A percentile compares a stretch with the other conserved stretches of the same genome.
Conservation (phyloP, 1,140 invertebrate genomes). For the Drosophila ambigua region DNA sequence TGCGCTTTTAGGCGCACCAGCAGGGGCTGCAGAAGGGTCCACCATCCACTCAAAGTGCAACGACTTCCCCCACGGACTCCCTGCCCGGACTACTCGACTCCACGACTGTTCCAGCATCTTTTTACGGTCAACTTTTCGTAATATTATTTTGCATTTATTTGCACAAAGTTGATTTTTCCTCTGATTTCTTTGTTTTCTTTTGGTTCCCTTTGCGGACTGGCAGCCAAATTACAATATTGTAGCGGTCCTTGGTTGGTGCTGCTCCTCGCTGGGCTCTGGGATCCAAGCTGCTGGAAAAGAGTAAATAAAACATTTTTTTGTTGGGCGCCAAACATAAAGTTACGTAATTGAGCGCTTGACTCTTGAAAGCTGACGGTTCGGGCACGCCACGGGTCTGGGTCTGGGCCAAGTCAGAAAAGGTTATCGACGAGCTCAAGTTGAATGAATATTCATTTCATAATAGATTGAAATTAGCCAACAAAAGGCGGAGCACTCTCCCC, state of each 20-base stretch:
- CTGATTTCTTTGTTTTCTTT: conserved; percentile 60
- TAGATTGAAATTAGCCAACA: conserved; percentile 4
- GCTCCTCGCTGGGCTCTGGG: too few relatives aligned
- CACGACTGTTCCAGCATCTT: conserved; percentile 28
- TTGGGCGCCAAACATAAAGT: conserved; percentile 44
- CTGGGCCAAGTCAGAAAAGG: conserved; percentile 20
- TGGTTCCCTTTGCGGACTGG: conserved; percentile 42
- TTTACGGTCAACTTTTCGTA: conserved; percentile 75
- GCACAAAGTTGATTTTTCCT: conserved; percentile 54
- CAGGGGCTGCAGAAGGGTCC: conserved; percentile 5
- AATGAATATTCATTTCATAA: conserved; percentile 46
- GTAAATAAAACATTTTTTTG: conserved; percentile 58
- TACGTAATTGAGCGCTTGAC: conserved; percentile 64
- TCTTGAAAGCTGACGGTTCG: conserved; percentile 23
- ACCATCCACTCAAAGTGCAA: conserved; percentile 48
- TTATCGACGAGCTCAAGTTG: conserved; percentile 23
- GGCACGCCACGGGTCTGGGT: too few relatives aligned
- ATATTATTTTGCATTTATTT: conserved; percentile 81
- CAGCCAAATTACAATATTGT: conserved; percentile 69
- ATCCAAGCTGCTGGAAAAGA: conserved; percentile 25
- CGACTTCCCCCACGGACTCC: conserved; percentile 23
- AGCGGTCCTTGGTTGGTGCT: conserved; percentile 15
- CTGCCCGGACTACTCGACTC: not conserved
- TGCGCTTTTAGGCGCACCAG: conserved; percentile 59
- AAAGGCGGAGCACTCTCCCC: too few relatives aligned